Base-by-base conservation (phyloP, 1,140 invertebrate species). In the Bemisia tabaci region DNA sequence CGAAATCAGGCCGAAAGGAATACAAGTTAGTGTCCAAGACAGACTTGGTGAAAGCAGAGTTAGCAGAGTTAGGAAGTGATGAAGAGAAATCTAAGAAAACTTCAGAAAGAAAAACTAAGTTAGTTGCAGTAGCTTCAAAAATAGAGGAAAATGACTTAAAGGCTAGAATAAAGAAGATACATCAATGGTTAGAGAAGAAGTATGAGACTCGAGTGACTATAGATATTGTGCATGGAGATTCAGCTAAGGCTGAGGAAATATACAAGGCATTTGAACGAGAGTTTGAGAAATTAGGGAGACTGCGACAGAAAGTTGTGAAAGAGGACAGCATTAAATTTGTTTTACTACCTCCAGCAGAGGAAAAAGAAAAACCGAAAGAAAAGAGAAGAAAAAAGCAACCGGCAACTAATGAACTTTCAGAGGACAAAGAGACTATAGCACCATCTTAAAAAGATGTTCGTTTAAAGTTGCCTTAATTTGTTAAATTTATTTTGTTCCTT, bases 101-200 rank as follows among this genome's bases (percentile, higher is more conserved):
- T 5, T 48, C 33, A 48, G 17, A 48, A 5, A 48, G 17, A 17
- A 48, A 48, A 48, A 17, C 5, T 5, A 87, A 87, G 74, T 70
- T 85, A 0, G 66, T 87, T 1, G 80, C 80, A 0, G 71, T 88
- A 25, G 82, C 82, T 12, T 75, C 79, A 1, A 82, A 80, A 69
- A 88, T 87, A 63, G 77, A 74, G 1, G 78, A 85, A 24, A 80
- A 88, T 76, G 87, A 88, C 76, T 77, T 88, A 60, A 76, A 78
- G 69, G 24, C 62, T 2, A 63, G 33, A 33, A 63, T 63, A 21
- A 63, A 33, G 21, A 63, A 26, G 24, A 63, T 63, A 27, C 26
- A 12, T n/a, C 87, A 84, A 73, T 80, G 85, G 74, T 71, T 88
- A 22, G 74, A 75, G 1, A 88, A 87, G 70, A 78, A 75, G 0